These are phyloP conservation scores for Zelostemma sp. DNA, from an alignment of 1,140 invertebrate species.

Conservation along the genomic window DNA sequence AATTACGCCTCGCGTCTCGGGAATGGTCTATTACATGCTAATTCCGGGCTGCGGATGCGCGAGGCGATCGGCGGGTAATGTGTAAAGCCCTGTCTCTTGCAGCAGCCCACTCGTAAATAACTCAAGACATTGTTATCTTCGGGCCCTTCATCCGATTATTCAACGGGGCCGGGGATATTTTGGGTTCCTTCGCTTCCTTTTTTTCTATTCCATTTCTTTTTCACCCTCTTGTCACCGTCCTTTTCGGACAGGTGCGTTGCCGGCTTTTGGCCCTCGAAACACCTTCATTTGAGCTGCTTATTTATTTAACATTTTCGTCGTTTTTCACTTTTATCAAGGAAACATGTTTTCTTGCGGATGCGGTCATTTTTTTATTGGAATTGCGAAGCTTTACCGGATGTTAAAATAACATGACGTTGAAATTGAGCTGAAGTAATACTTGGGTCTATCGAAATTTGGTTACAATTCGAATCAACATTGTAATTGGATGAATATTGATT, in stretches of 20 bases:
- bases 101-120: conserved; percentile 50
- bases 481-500: too few relatives aligned
- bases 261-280: not conserved
- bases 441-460: too few relatives aligned
- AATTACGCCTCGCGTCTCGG: conserved; percentile 30
- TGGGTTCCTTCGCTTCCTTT: conserved; percentile 13
- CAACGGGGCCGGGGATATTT: conserved; percentile 16
- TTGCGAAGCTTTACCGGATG: too few relatives aligned
- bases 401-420: too few relatives aligned
- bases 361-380: too few relatives aligned
- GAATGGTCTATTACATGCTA: conserved; percentile 40
- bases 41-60: conserved; percentile 30
- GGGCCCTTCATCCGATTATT: conserved; percentile 36
- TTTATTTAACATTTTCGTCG: too few relatives aligned
- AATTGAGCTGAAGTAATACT: too few relatives aligned
- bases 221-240: not conserved
- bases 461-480: too few relatives aligned
- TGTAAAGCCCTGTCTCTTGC: conserved; percentile 31
- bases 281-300: conserved; percentile 1
- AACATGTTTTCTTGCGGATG: too few relatives aligned
- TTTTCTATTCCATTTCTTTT: conserved; percentile 8
- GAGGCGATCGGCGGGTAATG: conserved; percentile 35
- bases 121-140: conserved; percentile 52
- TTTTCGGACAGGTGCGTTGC: conserved; percentile 12
- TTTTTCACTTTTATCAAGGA: too few relatives aligned